Conservation (phyloP, 2,113 vertebrate species). For the Pelecanoides urinatrix region DNA sequence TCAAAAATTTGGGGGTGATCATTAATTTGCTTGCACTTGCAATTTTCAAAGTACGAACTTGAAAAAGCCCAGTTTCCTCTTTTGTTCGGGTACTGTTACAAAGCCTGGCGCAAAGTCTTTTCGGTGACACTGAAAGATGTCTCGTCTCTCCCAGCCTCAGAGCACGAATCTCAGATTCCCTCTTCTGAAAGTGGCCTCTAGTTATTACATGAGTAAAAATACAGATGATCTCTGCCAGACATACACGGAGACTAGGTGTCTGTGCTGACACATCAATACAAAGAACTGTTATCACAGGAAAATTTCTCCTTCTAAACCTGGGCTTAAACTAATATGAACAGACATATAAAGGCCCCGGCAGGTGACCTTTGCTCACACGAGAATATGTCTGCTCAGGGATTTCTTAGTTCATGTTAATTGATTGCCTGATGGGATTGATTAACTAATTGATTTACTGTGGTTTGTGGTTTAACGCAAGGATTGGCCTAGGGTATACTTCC, state of each 20-base stretch:
- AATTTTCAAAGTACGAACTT: neutral
- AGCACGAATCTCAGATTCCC: constrained; percentile 18
- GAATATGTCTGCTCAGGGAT: constrained; percentile 50
- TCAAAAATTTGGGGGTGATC: neutral
- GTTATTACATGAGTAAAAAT: constrained; percentile 26
- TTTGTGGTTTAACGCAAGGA: constrained; percentile 31
- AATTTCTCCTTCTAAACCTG: constrained; percentile 43
- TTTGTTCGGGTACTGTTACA: neutral
- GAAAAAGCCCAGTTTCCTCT: neutral
- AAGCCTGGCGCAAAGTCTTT: neutral
- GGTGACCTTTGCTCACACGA: neutral
- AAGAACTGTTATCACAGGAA: constrained; percentile 53
- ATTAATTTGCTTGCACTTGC: neutral
- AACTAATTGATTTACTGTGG: constrained; percentile 55
- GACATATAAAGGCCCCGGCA: neutral
- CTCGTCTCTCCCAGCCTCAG: neutral
- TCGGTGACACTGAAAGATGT: neutral
- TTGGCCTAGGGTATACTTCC: neutral
- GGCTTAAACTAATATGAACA: constrained; percentile 47
- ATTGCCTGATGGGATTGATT: constrained; percentile 60
- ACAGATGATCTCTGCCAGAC: neutral
- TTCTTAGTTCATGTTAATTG: constrained; percentile 63
- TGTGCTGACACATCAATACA: constrained; percentile 59
- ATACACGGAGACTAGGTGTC: neutral
- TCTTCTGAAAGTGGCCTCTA: constrained; percentile 8